These are phyloP conservation scores for Heterocephalus glaber DNA, from an alignment of 2,113 vertebrate genomes.

Conservation along the genomic window DNA sequence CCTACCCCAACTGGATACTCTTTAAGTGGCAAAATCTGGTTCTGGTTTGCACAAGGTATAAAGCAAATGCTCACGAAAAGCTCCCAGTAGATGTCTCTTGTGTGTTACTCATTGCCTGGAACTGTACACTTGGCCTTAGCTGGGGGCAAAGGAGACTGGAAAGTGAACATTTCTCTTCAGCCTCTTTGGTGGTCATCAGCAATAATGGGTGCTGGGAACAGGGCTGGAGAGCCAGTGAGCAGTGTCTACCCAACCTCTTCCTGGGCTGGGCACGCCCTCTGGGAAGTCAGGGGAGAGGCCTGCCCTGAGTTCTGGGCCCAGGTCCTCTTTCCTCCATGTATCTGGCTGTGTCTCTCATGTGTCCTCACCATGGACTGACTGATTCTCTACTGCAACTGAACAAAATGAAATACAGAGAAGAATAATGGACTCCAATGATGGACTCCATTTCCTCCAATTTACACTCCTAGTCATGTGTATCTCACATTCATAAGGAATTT, in stretches of 20 bases:
- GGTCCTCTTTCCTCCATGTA: background rate
- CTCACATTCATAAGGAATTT: background rate
- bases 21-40: background rate
- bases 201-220: background rate
- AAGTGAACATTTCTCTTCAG: background rate
- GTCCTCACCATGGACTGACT: background rate
- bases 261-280: background rate
- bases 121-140: background rate
- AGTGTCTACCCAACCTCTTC: background rate
- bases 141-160: no score
- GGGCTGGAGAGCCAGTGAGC: background rate
- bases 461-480: background rate
- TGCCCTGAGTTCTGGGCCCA: fast-evolving
- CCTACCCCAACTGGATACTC: background rate
- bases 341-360: fast-evolving
- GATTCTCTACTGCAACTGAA: background rate
- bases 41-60: background rate
- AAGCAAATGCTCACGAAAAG: background rate
- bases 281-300: background rate
- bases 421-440: background rate
- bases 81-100: background rate
- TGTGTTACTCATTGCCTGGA: background rate
- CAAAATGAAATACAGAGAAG: background rate
- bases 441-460: background rate
- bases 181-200: background rate